A percentile compares a stretch with the other conserved stretches of the same genome.
Conservation (phyloP, 2,888 invertebrate species). For the Andrena flavipes region DNA sequence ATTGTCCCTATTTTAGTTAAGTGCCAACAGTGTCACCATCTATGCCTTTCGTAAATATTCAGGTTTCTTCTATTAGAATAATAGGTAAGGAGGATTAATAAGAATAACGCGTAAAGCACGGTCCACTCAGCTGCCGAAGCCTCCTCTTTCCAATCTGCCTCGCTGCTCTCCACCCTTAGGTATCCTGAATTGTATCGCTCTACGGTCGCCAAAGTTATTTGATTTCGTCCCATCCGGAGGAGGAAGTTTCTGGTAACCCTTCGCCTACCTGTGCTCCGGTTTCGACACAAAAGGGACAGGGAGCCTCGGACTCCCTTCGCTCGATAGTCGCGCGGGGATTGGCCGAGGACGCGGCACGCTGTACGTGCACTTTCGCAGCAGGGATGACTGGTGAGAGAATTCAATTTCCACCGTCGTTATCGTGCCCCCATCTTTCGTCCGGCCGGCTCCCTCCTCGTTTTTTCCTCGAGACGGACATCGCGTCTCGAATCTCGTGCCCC, state of each 20-base stretch:
- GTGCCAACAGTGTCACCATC: too few relatives aligned
- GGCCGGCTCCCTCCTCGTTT: slow-evolving; percentile 69
- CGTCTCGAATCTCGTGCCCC: slow-evolving; percentile 39
- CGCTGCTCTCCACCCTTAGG: too few relatives aligned
- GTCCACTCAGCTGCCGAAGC: too few relatives aligned
- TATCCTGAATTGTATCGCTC: too few relatives aligned
- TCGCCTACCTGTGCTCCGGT: slow-evolving; percentile 56
- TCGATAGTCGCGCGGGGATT: slow-evolving; percentile 62
- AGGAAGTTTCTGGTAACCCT: slow-evolving; percentile 15
- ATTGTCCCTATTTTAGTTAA: too few relatives aligned
- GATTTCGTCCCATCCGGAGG: background rate
- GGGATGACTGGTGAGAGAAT: slow-evolving; percentile 82
- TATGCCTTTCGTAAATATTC: too few relatives aligned
- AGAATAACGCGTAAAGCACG: too few relatives aligned
- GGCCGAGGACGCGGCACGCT: slow-evolving; percentile 44
- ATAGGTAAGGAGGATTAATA: too few relatives aligned
- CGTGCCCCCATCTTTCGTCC: slow-evolving; percentile 79
- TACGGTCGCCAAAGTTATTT: too few relatives aligned
- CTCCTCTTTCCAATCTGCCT: too few relatives aligned
- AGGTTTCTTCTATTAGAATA: too few relatives aligned
- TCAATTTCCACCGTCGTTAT: slow-evolving; percentile 83
- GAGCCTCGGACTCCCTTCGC: slow-evolving; percentile 45
- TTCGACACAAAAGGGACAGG: slow-evolving; percentile 69
- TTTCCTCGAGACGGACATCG: slow-evolving; percentile 41
- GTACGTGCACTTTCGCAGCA: slow-evolving; percentile 75